These are phyloP conservation scores for Cephalophus harveyi DNA, from an alignment of 2,113 vertebrate species.

Conservation along the genomic window DNA sequence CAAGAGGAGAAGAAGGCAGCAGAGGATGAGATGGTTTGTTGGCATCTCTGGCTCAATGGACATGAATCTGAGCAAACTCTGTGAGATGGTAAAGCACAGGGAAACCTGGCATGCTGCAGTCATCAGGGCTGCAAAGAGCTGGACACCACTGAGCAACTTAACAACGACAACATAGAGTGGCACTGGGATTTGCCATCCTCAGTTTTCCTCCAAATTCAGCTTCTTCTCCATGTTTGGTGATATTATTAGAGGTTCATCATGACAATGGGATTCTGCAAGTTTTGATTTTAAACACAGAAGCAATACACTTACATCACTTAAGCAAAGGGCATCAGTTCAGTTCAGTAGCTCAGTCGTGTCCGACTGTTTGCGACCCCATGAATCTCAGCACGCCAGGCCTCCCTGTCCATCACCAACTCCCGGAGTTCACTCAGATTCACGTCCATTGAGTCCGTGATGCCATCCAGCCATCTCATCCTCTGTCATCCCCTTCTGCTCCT, in stretches of 20 bases:
- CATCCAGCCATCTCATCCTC: no score
- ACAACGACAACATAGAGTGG: neutral
- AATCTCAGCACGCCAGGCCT: no score
- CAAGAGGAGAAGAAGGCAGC: neutral
- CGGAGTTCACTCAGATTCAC: no score
- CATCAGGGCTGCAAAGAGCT: neutral
- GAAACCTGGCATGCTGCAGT: neutral
- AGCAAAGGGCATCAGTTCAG: no score
- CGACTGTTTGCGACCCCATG: no score
- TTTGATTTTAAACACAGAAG: accelerated
- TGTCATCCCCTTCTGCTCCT: no score
- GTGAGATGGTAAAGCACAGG: neutral
- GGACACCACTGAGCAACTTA: neutral
- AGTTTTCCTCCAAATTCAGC: neutral
- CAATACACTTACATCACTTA: accelerated
- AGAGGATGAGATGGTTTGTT: neutral
- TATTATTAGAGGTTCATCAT: accelerated
- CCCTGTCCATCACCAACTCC: no score
- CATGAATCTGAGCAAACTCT: neutral
- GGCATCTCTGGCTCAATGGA: neutral
- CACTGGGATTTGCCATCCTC: accelerated
- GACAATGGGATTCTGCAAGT: accelerated
- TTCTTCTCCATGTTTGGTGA: accelerated
- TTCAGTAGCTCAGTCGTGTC: no score
- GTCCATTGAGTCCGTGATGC: no score